These are phyloP conservation scores for Balearica regulorum DNA, from an alignment of 2,797 vertebrate species.

Conservation along the genomic window DNA sequence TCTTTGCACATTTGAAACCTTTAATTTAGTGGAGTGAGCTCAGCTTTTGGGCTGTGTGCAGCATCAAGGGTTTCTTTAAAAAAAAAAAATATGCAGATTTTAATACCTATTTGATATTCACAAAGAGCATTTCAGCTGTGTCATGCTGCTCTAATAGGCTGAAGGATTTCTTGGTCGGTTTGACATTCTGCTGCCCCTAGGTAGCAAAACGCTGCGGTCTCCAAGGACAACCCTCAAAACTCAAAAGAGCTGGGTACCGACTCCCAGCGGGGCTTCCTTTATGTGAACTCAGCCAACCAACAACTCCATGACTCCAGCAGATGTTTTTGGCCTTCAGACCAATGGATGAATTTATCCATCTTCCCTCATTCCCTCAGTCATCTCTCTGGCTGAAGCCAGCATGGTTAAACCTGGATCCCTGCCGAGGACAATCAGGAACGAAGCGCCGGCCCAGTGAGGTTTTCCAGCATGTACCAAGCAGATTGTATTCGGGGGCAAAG, in stretches of 20 bases:
- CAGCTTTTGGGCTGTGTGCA: neutral
- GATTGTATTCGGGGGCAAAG: constrained; percentile 39
- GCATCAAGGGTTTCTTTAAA: neutral
- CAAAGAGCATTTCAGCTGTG: neutral
- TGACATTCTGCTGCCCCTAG: constrained; percentile 54
- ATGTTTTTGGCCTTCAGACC: constrained; percentile 67
- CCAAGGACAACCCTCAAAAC: constrained; percentile 39
- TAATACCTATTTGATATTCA: neutral
- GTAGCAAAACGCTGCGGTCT: neutral
- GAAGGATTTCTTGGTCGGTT: neutral
- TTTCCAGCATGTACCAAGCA: constrained; percentile 49
- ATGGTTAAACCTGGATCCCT: constrained; percentile 60
- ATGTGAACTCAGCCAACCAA: constrained; percentile 64
- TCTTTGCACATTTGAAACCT: neutral
- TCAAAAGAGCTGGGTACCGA: constrained; percentile 33
- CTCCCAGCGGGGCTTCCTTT: constrained; percentile 38
- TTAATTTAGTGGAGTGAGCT: constrained; percentile 1
- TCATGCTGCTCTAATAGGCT: neutral
- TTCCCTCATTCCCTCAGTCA: constrained; percentile 42
- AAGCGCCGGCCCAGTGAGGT: constrained; percentile 36
- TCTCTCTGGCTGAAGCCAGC: constrained; percentile 23
- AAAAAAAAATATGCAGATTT: neutral
- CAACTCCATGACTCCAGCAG: constrained; percentile 69
- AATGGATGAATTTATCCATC: constrained; percentile 57
- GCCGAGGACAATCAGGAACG: constrained; percentile 64